phyloP scores from a whole-genome alignment of 2,797 vertebrate genomes.

The Hapalemur alaotrensis region DNA sequence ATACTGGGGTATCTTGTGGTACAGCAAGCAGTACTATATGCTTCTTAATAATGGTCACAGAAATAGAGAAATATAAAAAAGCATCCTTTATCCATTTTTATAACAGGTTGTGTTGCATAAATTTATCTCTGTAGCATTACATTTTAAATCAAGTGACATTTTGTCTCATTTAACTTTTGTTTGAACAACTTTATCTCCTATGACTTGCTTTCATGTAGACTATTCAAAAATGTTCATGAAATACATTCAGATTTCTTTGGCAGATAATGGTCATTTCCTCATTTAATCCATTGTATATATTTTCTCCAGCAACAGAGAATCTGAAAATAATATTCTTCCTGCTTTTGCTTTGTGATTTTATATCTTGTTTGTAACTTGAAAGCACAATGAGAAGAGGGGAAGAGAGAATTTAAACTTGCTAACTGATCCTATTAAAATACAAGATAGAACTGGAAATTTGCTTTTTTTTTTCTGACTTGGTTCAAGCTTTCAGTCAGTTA shows the following conservation, averaged over 20 bases:
- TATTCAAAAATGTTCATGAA: constrained; percentile 54
- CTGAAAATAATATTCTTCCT: constrained; percentile 60
- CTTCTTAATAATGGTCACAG: constrained; percentile 71
- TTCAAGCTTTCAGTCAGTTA: constrained; percentile 50
- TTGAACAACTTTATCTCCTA: constrained; percentile 52
- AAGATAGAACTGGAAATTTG: constrained; percentile 39
- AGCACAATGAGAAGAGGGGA: constrained; percentile 3
- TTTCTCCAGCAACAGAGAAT: constrained; percentile 49
- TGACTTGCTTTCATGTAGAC: constrained; percentile 57
- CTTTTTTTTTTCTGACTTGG: constrained; percentile 20
- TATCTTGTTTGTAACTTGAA: constrained; percentile 53
- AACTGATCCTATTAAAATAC: constrained; percentile 62
- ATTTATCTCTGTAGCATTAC: constrained; percentile 47
- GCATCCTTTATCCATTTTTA: constrained; percentile 39
- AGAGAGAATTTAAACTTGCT: constrained; percentile 51
- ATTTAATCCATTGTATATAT: constrained; percentile 27
- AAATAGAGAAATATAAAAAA: constrained; percentile 63
- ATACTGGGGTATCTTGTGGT: constrained; percentile 73
- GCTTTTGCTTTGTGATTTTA: constrained; percentile 54
- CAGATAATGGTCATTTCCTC: constrained; percentile 59
- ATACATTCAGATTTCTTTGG: constrained; percentile 64
- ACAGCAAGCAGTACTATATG: constrained; percentile 75
- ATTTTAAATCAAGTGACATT: constrained; percentile 70
- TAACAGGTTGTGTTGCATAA: constrained; percentile 6
- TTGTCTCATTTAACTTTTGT: constrained; percentile 62